Evolutionary conservation across 2,113 vertebrate species (phyloP), one percentile per base, ranked within the genome.

Genomic region (Ptilorrhoa leucosticta): DNA sequence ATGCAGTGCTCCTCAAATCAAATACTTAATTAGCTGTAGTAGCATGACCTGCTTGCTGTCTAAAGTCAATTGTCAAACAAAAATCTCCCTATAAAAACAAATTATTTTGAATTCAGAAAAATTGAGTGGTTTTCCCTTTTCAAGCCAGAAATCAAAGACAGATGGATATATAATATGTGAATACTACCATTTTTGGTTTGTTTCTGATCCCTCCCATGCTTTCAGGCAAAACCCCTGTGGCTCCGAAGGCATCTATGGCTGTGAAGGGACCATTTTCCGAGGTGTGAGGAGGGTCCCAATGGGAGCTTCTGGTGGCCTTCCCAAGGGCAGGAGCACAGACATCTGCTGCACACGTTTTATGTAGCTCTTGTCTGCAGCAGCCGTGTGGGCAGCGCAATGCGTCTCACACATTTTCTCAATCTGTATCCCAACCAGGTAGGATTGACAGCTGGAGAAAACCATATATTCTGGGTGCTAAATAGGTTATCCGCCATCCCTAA

Each of bases 361-460:
- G 73, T 39, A 18, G 71, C 63, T 90, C 75, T 90, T 45, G 57
- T 73, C 88, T 69, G 71, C 71, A 39, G 64, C 10, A 35, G 76
- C 65, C 4, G 3, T 21, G 84, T 19, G 45, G 87, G 84, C 7
- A 40, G 63, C 5, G 0, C 0, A 3, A 39, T 81, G 78, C 83
- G 87, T 83, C 94, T 89, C 69, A 72, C 92, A 96, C 11, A 0
- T 94, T 96, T 97, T 92, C 87, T 90, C 60, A 94, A 69, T 94
- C 91, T 94, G 44, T 60, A 27, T 47, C 42, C 83, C 37, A 39
- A n/a, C 13, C 77, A 95, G 87, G 85, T 92, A 96, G 91, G 94
- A 97, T 95, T 96, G 96, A 96, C 96, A 96, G 94, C 88, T 96
- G 90, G 90, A 81, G 92, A 96, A 94, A 96, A 80, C 57, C 56